These are phyloP conservation scores for Ruditapes philippinarum DNA, from an alignment of 1,140 invertebrate genomes.

Conservation along the genomic window DNA sequence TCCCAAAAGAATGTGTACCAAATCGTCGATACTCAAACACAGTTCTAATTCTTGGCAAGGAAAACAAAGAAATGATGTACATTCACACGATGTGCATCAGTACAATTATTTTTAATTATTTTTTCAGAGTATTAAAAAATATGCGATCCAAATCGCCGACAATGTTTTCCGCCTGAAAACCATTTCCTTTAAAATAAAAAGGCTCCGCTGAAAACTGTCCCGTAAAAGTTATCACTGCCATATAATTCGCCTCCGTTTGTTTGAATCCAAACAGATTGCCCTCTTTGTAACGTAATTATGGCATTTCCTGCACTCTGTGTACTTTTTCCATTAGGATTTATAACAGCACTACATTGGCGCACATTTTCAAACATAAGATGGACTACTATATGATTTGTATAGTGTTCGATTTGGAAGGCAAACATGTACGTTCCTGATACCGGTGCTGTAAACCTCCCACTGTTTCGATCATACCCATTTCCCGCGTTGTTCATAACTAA, in stretches of 20 bases:
- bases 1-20: no score
- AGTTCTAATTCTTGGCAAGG: no score
- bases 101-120: no score
- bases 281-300: neutral
- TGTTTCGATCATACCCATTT: constrained; percentile 17
- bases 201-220: neutral
- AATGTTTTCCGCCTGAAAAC: no score
- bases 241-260: neutral
- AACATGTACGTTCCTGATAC: constrained; percentile 41
- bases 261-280: constrained; percentile 9
- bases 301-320: neutral
- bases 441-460: constrained; percentile 51
- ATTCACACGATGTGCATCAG: no score
- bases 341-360: neutral
- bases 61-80: no score
- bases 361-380: neutral
- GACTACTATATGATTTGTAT: neutral
- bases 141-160: no score
- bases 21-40: no score
- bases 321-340: neutral
- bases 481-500: constrained; percentile 37
- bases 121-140: no score
- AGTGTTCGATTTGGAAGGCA: constrained; percentile 29
- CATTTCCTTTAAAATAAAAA: neutral
- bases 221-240: neutral